Base-by-base conservation (phyloP, 2,797 vertebrate genomes). In the Cheirogaleus major region DNA sequence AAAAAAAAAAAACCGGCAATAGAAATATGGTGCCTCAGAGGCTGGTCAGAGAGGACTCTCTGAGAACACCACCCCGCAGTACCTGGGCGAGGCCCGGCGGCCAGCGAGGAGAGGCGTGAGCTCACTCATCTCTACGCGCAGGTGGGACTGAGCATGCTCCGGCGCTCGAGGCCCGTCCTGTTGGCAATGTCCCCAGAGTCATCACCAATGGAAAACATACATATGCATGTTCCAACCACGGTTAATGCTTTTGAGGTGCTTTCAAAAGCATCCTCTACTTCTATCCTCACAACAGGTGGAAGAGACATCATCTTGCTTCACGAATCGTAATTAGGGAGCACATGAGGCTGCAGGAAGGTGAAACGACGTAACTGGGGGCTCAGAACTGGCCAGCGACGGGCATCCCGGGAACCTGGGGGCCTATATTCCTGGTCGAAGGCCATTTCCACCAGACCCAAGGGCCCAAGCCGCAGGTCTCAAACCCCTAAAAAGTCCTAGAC, bases 71-170 rank as follows among this genome's bases (percentile, higher is more conserved):
- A 35, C 75, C 48, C 67, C 43, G 4, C 3, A 48, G 13, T 10
- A 61, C 45, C 20, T 5, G 20, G 8, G 55, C 32, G 27, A 70
- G 48, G 10, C 63, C 27, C 3, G 2, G 35, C 3, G 5, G 14
- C 55, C 78, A 45, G 52, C 1, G 0, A 25, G 32, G n/a, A 27
- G 35, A 90, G 38, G n/a, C 12, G 5, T 25, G 17, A n/a, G 22
- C 17, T 2, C 0, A 0, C 43, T 22, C 14, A 5, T 4, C n/a
- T 55, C 76, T 50, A 1, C 0, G 0, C 41, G 59, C 41, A 7
- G 35, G 18, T 67, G 59, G 73, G 10, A 63, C 0, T 38, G 83
- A 9, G 27, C 2, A 7, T 27, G 48, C 7, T n/a, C 1, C 0
- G 13, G 55, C 3, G 6, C 32, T 35, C 38, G 50, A 41, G 27